These are phyloP conservation scores for Strix aluco DNA, from an alignment of 2,113 vertebrate species.

Conservation along the genomic window DNA sequence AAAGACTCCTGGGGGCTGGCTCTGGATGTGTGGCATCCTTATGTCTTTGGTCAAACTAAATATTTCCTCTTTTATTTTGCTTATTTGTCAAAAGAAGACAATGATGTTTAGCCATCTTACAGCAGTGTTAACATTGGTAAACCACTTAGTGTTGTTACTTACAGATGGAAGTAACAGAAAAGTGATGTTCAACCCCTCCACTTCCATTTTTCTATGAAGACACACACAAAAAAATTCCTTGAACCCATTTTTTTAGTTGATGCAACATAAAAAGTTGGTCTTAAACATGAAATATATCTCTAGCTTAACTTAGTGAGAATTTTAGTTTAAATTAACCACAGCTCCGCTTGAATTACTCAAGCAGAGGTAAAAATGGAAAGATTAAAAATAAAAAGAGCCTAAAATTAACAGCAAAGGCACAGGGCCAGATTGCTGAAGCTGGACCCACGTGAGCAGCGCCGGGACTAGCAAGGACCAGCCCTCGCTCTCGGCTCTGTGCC, in stretches of 20 bases:
- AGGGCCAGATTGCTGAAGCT: background rate
- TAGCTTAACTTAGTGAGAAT: background rate
- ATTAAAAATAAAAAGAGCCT: constrained; percentile 22
- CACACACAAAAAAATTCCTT: background rate
- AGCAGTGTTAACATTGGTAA: background rate
- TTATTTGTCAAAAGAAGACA: background rate
- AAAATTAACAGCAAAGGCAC: background rate
- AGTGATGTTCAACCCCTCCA: background rate
- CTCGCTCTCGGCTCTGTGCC: background rate
- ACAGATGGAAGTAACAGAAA: background rate
- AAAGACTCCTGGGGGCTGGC: background rate
- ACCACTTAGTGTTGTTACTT: background rate
- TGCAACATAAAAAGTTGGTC: background rate
- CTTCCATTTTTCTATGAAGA: background rate
- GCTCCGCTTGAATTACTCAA: background rate
- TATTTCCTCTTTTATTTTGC: background rate
- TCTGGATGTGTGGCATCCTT: fast-evolving
- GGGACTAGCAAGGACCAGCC: background rate
- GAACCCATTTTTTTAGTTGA: background rate
- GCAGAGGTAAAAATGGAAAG: background rate
- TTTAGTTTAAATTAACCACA: background rate
- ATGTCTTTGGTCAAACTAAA: background rate
- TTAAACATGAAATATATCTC: background rate
- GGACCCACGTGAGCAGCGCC: background rate
- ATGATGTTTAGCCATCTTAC: background rate